Base-by-base conservation (phyloP, 2,113 vertebrate species). In the Solea senegalensis region DNA sequence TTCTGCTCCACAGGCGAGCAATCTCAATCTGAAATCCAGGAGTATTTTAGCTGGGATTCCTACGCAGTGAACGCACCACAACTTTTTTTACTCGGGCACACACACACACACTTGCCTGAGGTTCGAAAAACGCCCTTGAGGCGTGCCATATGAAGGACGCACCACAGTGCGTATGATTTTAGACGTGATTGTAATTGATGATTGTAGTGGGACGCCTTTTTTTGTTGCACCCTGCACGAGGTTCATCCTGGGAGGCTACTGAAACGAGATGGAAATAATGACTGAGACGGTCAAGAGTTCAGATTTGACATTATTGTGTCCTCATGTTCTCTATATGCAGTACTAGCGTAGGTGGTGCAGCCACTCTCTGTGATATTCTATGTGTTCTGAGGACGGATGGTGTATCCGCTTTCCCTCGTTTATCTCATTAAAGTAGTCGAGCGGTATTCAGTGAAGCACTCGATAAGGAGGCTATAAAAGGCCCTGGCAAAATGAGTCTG, bases 31-130 rank as follows among this genome's bases (percentile, higher is more conserved):
- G 78, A 90, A 86, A 80, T 87, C 64, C 62, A 72, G 72, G 85
- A 90, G 84, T 85, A 83, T 87, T 88, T 88, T 65, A 76, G 72
- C 80, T 83, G 55, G 34, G 72, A 87, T 87, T 88, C 48, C 76
- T 66, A 44, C 39, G 53, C 80, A 87, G 78, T 89, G 73, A 86
- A 90, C 80, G 73, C 40, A 9, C 71, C 27, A 9, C 2, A 9
- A 60, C 54, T 56, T 77, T 78, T 87, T 85, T 12, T 48, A 11
- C 44, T 12, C 44, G 9, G 6, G 43, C 79, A 81, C 78, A 83
- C 78, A 83, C 76, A 53, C 69, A 48, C 74, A 82, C 81, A 74
- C 74, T 88, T 60, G 65, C 61, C 62, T 54, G 72, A 81, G 84
- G 77, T 86, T 21, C 80, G 57, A 80, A 84, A 84, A 64, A 86